phyloP scores from a whole-genome alignment of 2,888 invertebrate genomes.

The Zygothrica quintamaculata region DNA sequence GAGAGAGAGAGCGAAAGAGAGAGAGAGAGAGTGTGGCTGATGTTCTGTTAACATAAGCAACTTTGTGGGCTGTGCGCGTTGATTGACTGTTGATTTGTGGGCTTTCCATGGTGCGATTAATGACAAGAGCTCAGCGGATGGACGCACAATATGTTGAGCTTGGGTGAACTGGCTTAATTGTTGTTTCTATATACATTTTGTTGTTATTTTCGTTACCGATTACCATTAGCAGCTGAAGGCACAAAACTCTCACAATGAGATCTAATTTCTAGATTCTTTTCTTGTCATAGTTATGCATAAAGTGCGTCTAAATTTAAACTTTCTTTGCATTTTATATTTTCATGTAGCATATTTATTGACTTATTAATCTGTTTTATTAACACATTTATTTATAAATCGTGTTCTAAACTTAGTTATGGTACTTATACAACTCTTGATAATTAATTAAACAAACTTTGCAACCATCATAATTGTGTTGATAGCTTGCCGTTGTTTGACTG shows the following conservation, averaged over 20 bases:
- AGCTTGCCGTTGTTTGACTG: too few relatives aligned
- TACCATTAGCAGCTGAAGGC: slow-evolving; percentile 26
- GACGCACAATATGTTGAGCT: slow-evolving; percentile 65
- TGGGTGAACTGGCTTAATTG: slow-evolving; percentile 45
- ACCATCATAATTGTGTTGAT: neutral
- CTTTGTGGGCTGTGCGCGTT: slow-evolving; percentile 55
- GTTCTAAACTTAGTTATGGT: slow-evolving; percentile 25
- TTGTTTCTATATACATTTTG: slow-evolving; percentile 17
- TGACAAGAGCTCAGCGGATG: slow-evolving; percentile 58
- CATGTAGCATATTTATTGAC: slow-evolving; percentile 40
- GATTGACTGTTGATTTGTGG: slow-evolving; percentile 75
- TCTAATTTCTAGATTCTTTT: slow-evolving; percentile 10
- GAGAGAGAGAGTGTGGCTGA: neutral
- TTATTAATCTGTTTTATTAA: slow-evolving; percentile 30
- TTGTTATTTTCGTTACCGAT: slow-evolving; percentile 4
- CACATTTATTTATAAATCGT: slow-evolving; percentile 27
- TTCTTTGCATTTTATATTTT: slow-evolving; percentile 17
- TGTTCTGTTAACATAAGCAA: slow-evolving; percentile 28
- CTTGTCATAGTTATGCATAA: slow-evolving; percentile 24
- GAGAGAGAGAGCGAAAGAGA: slow-evolving; percentile 21
- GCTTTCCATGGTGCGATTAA: slow-evolving; percentile 64
- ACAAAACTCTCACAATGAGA: slow-evolving; percentile 51
- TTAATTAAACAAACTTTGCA: neutral
- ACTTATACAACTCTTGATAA: slow-evolving; percentile 3
- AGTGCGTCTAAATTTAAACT: slow-evolving; percentile 18